These are phyloP conservation scores for Protula sp. DNA, from an alignment of 2,888 invertebrate genomes.

Conservation along the genomic window DNA sequence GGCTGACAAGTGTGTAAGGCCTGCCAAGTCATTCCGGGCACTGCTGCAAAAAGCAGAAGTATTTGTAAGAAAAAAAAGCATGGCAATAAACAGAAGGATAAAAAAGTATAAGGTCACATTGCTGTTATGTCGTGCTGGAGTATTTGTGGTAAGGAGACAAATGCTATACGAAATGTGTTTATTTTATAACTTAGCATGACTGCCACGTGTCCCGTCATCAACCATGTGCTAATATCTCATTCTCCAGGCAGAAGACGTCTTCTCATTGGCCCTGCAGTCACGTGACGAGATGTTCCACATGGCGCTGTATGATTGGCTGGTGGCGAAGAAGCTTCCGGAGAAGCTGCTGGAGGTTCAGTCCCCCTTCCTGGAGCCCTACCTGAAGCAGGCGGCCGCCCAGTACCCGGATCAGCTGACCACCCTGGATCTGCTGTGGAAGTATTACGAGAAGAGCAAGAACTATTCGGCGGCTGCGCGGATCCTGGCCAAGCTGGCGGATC, in stretches of 20 bases:
- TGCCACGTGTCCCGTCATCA: too few species aligned
- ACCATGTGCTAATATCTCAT: too few species aligned
- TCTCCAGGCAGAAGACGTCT: constrained; percentile 58
- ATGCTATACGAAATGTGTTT: not conserved
- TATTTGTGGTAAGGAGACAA: not conserved
- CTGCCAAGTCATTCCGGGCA: too few species aligned
- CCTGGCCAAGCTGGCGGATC: constrained; percentile 77
- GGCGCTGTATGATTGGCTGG: constrained; percentile 88
- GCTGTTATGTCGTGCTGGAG: not conserved
- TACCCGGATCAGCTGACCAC: constrained; percentile 58
- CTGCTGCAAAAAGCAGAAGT: too few species aligned
- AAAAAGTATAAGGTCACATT: too few species aligned
- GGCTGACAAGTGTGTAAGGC: constrained; percentile 46
- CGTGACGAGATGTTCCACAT: constrained; percentile 85
- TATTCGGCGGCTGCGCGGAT: constrained; percentile 89
- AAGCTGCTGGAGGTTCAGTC: constrained; percentile 57
- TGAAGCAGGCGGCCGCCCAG: constrained; percentile 54
- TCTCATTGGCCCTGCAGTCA: constrained; percentile 55
- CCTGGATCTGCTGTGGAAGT: constrained; percentile 89
- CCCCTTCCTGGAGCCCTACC: constrained; percentile 71
- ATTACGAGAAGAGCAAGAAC: constrained; percentile 86
- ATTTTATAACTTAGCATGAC: too few species aligned
- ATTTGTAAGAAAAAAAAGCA: too few species aligned
- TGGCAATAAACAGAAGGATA: too few species aligned
- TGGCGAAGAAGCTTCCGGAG: constrained; percentile 57